Conservation (phyloP, 2,113 vertebrate genomes). For the Sinocyclocheilus anophthalmus region DNA sequence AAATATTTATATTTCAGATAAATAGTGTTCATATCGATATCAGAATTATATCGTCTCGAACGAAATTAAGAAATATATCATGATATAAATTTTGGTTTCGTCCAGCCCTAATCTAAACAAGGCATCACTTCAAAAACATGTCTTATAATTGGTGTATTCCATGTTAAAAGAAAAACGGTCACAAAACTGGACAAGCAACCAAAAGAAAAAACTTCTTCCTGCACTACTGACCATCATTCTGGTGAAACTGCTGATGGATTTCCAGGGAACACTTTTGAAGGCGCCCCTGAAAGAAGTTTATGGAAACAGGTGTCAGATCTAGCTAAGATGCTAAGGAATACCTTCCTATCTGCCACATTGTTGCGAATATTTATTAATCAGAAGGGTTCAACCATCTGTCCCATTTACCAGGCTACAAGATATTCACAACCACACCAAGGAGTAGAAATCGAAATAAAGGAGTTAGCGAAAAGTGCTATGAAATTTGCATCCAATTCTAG, state of each 20-base stretch:
- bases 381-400: constrained; percentile 31
- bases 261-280: neutral
- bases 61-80: too few relatives aligned
- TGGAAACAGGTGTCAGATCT: constrained; percentile 1
- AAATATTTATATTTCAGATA: too few relatives aligned
- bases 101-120: neutral
- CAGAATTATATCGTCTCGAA: too few relatives aligned
- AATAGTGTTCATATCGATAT: too few relatives aligned
- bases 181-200: neutral
- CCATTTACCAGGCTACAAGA: neutral
- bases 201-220: neutral
- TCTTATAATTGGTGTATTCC: constrained; percentile 10
- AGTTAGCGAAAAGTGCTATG: neutral
- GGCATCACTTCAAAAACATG: constrained; percentile 1
- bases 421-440: neutral
- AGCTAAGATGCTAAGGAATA: neutral
- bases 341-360: neutral
- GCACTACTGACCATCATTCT: neutral
- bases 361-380: constrained; percentile 1
- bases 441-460: neutral
- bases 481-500: neutral
- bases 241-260: neutral
- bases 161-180: neutral
- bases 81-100: too few relatives aligned
- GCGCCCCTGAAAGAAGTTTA: neutral